Conservation (phyloP, 2,888 invertebrate species). For the Euzetes globulus region DNA sequence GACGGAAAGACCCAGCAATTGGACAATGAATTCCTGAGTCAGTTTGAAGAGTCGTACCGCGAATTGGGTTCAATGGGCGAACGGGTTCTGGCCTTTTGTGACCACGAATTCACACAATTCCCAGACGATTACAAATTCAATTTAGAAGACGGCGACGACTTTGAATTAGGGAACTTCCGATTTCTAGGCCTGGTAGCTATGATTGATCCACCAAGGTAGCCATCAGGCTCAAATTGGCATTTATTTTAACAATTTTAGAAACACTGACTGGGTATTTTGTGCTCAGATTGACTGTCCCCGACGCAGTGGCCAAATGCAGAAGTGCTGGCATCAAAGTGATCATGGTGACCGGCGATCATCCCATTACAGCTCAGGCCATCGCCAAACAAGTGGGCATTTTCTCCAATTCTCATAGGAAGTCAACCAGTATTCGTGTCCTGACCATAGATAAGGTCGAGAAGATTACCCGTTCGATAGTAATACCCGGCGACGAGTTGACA, state of each 20-base stretch:
- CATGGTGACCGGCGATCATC: slow-evolving; percentile 48
- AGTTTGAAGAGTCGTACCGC: slow-evolving; percentile 60
- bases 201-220: slow-evolving; percentile 46
- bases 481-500: slow-evolving; percentile 30
- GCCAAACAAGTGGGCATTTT: slow-evolving; percentile 51
- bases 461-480: slow-evolving; percentile 28
- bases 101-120: slow-evolving; percentile 42
- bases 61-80: slow-evolving; percentile 77
- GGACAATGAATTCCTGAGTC: slow-evolving; percentile 51
- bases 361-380: slow-evolving; percentile 44
- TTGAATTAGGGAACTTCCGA: slow-evolving; percentile 44
- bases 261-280: too few species aligned
- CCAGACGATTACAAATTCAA: slow-evolving; percentile 43
- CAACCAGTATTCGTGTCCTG: not conserved
- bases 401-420: slow-evolving; percentile 43
- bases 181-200: slow-evolving; percentile 47
- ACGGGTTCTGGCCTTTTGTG: slow-evolving; percentile 54
- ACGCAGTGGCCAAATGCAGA: slow-evolving; percentile 46
- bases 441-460: too few species aligned
- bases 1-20: slow-evolving; percentile 48
- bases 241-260: not conserved
- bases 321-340: slow-evolving; percentile 49
- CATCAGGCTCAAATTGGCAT: too few species aligned
- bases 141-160: slow-evolving; percentile 46
- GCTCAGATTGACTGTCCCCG: slow-evolving; percentile 46